Evolutionary conservation across 1,140 invertebrate genomes (phyloP).

Genomic region (Aricia agestis): DNA sequence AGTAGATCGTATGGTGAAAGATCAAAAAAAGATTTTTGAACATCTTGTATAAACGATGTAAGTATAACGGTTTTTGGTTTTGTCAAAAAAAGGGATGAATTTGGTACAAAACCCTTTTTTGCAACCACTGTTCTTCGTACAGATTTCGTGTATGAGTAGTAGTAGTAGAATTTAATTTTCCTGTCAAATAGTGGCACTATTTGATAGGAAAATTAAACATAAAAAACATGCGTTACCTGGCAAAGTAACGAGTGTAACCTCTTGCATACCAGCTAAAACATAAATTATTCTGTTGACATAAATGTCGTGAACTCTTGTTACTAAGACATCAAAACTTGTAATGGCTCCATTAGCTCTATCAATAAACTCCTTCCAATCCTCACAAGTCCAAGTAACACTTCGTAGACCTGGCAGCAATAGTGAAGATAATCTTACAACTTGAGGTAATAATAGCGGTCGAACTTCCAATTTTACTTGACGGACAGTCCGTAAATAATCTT

Average conservation of each 20-base stretch:
- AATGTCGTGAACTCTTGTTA: conserved; percentile 91
- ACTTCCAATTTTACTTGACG: conserved; percentile 89
- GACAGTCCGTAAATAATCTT: conserved; percentile 83
- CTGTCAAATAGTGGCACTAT: too few relatives aligned
- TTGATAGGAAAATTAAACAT: not conserved
- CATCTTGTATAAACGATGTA: too few relatives aligned
- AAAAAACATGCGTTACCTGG: conserved; percentile 64
- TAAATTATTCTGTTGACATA: conserved; percentile 94
- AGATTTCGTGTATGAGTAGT: too few relatives aligned
- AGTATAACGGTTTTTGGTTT: too few relatives aligned
- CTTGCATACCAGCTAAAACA: conserved; percentile 90
- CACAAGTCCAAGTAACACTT: conserved; percentile 87
- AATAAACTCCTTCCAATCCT: conserved; percentile 85
- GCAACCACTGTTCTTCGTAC: too few relatives aligned
- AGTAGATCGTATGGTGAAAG: too few relatives aligned
- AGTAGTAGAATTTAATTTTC: too few relatives aligned
- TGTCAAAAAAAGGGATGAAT: too few relatives aligned
- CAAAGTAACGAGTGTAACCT: conserved; percentile 86
- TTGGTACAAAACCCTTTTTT: too few relatives aligned
- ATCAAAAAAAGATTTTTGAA: too few relatives aligned
- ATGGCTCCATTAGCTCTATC: conserved; percentile 83
- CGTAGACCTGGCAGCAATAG: conserved; percentile 88
- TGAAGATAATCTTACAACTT: conserved; percentile 88
- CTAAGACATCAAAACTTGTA: conserved; percentile 88
- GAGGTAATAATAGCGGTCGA: conserved; percentile 88